phyloP scores from a whole-genome alignment of 1,140 invertebrate species.

The Phymorhynchus buccinoides region DNA sequence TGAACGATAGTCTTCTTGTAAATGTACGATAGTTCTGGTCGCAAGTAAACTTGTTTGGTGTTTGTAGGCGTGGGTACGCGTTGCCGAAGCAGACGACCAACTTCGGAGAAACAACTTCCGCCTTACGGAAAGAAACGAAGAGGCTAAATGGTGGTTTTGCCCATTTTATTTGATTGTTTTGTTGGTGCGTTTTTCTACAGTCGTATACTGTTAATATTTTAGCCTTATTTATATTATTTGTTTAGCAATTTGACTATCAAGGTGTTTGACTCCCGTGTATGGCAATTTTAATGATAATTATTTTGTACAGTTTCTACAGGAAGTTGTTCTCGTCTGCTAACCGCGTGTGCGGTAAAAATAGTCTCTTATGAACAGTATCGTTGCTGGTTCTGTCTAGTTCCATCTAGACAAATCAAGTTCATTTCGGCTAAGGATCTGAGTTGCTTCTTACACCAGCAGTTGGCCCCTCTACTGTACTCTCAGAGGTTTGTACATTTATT shows the following conservation, averaged over 20 bases:
- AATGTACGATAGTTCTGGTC: background rate
- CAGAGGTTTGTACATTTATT: background rate
- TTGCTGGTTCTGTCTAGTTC: constrained; percentile 3
- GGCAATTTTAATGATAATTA: too few relatives aligned
- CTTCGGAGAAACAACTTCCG: background rate
- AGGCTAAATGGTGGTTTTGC: background rate
- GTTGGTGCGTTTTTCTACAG: too few relatives aligned
- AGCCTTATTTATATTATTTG: background rate
- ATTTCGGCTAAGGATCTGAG: background rate
- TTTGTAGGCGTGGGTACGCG: background rate
- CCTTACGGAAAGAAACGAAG: background rate
- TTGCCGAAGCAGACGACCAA: background rate
- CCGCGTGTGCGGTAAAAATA: constrained; percentile 21
- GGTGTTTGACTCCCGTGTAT: too few relatives aligned
- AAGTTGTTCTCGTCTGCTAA: constrained; percentile 23
- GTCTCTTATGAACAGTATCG: background rate
- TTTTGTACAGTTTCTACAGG: constrained; percentile 11
- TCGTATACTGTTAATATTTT: too few relatives aligned
- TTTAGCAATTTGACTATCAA: too few relatives aligned
- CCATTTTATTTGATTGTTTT: background rate
- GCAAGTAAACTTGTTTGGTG: too few relatives aligned
- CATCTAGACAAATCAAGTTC: background rate
- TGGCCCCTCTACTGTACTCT: background rate
- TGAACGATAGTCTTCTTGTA: background rate
- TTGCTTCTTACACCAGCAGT: background rate